These are phyloP conservation scores for Dendrocincla fuliginosa DNA, from an alignment of 2,797 vertebrate species.

Conservation along the genomic window DNA sequence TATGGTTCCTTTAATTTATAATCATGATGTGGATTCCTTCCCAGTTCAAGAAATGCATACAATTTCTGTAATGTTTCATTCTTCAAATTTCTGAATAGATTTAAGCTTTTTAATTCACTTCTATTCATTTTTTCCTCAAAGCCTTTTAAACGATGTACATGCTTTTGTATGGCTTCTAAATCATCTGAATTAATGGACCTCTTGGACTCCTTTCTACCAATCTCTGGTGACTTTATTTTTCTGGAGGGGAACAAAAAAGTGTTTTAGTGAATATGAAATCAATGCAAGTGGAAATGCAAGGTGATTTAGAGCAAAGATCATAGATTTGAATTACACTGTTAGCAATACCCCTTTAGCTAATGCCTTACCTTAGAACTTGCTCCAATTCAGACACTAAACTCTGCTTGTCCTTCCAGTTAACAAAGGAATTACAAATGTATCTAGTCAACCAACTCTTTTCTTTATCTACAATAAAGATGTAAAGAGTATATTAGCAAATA, in stretches of 20 bases:
- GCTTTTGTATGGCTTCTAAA: slow-evolving; percentile 57
- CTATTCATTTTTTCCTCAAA: slow-evolving; percentile 59
- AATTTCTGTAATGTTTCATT: slow-evolving; percentile 62
- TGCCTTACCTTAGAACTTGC: slow-evolving; percentile 62
- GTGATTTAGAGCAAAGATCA: slow-evolving; percentile 39
- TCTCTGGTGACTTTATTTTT: slow-evolving; percentile 53
- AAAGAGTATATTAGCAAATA: not conserved
- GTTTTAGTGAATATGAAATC: slow-evolving; percentile 64
- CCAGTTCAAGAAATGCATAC: slow-evolving; percentile 54
- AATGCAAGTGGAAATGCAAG: slow-evolving; percentile 42
- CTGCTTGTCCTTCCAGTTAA: not conserved
- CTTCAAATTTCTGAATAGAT: slow-evolving; percentile 53
- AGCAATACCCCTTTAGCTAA: not conserved
- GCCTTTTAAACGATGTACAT: slow-evolving; percentile 40
- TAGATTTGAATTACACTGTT: slow-evolving; percentile 21
- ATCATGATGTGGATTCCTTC: slow-evolving; percentile 50
- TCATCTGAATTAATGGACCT: slow-evolving; percentile 53
- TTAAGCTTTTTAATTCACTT: slow-evolving; percentile 65
- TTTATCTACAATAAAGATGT: slow-evolving; percentile 25
- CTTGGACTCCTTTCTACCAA: slow-evolving; percentile 49
- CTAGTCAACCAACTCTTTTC: not conserved
- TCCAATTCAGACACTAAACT: slow-evolving; percentile 11
- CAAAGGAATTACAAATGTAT: slow-evolving; percentile 42
- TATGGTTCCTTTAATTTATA: slow-evolving; percentile 56
- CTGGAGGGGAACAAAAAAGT: slow-evolving; percentile 40